Evolutionary conservation across 1,140 invertebrate genomes (phyloP), one percentile per base, ranked within the genome.

Genomic region (Heterodera carotae): DNA sequence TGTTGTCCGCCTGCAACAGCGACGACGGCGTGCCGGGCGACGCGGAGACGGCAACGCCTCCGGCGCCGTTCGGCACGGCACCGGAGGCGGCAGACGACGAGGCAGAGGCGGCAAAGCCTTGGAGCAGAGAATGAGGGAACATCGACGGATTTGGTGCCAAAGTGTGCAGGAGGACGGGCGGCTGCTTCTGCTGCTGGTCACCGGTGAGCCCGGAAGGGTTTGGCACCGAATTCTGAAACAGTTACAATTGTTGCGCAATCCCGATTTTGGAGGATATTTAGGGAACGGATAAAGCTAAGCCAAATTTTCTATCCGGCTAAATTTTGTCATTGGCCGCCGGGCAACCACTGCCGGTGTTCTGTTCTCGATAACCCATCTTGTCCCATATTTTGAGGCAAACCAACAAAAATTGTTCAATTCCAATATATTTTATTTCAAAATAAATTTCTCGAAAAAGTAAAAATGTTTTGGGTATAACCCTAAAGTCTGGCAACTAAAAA

Each of bases 101-200:
- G 59, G 39, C 72, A 10, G 72, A 62, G 22, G 69, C 69, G 33
- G 69, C 39, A 48, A 71, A 71, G 33, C 48, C 69, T 36, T 71
- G 69, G 18, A 71, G 69, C 34, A 71, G 34, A 15, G 69, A 71
- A 43, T 71, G 69, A 36, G 69, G 69, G 59, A 71, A 71, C 69
- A 71, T 71, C 56, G 27, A 25, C 48, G 48, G 48, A 18, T 22
- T 22, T 1, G 48, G 12, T 56, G 48, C 22, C 48, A 18, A 56
- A 12, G 22, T 18, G 48, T 56, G 48, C 48, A 56, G 48, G 15
- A 22, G 12, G 48, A 22, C 15, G 48, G 48, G 22, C 48, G 12
- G 12, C 48, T 56, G 12, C 3, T 56, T 12, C 48, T 56, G 48
- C 15, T 56, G 48, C 18, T 56, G 48, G 2, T 56, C 15, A 22